A percentile compares a stretch with the other conserved stretches of the same genome.
Evolutionary conservation across 2,888 invertebrate genomes (phyloP).

Genomic region (Meiosimyza platycephala): DNA sequence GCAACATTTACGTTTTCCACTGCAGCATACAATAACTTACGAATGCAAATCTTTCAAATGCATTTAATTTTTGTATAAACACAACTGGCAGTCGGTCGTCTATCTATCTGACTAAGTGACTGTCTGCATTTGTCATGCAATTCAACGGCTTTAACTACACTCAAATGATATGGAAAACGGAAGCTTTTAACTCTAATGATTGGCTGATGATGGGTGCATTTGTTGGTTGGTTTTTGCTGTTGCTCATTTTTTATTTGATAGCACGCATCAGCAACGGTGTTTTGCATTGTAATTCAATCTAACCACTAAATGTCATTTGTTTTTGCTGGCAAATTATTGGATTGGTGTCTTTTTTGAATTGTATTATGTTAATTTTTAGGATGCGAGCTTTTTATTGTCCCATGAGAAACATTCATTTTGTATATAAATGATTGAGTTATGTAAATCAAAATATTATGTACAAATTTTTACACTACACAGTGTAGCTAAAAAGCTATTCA

Average conservation of each 20-base stretch:
- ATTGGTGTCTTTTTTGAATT: neutral
- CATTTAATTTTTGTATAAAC: neutral
- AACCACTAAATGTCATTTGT: constrained; percentile 8
- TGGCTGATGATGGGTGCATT: no score
- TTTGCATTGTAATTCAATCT: neutral
- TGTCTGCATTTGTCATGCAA: constrained; percentile 30
- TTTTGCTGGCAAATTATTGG: neutral
- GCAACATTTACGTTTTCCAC: neutral
- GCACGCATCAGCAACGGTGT: no score
- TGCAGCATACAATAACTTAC: neutral
- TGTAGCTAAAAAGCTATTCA: no score
- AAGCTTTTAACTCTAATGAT: no score
- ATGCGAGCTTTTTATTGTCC: no score
- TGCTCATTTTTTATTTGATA: no score
- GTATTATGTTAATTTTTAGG: neutral
- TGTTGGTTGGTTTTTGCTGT: no score
- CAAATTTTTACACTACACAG: no score
- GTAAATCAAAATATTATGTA: no score
- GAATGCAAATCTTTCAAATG: constrained; percentile 27
- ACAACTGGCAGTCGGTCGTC: constrained; percentile 31
- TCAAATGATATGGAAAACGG: no score
- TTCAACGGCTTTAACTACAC: neutral
- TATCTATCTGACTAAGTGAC: constrained; percentile 35
- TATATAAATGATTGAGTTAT: no score
- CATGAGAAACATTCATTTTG: no score